Evolutionary conservation across 2,113 vertebrate genomes (phyloP), one percentile per base, ranked within the genome.

Genomic region (Lasiurus borealis): DNA sequence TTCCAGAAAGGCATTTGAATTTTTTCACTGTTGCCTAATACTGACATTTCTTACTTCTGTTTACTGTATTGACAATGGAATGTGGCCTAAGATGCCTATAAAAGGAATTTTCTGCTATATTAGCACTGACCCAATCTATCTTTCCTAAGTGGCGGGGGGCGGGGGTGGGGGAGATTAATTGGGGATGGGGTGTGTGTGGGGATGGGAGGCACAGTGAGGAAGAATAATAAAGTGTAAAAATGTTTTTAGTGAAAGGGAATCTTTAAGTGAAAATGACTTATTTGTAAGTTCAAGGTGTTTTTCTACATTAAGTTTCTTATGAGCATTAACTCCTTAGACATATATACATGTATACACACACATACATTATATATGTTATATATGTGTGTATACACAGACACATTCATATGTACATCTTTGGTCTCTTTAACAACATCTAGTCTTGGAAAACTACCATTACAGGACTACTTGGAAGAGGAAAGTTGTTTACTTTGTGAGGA

Each of bases 41-140:
- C 44, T 80, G 68, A 68, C n/a, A 52, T 88, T 94, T 94, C 86
- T 76, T 81, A 90, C 52, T 92, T 94, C 82, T 62, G 15, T 73
- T 91, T 92, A 80, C 82, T 72, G 48, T 73, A 75, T 89, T 73
- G 85, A 80, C 31, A 7, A 72, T 89, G 92, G 85, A 91, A 95
- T 89, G 88, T 69, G 77, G 95, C 90, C 81, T 87, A 62, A 23
- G 12, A 77, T 95, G 91, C 50, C 92, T 96, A 90, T 92, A 84
- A 96, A 97, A 96, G 95, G 95, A 95, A 82, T 89, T 96, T 94
- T 92, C 77, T 85, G 50, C 78, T 72, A 48, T 50, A 87, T 69
- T 68, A 59, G 73, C 40, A 77, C 31, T 86, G 78, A 85, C 29
- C 29, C 25, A 48, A 81, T 68, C 85, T 91, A 13, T 88, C 62